Conservation (phyloP, 2,797 vertebrate species). For the Tokudaia muenninki region DNA sequence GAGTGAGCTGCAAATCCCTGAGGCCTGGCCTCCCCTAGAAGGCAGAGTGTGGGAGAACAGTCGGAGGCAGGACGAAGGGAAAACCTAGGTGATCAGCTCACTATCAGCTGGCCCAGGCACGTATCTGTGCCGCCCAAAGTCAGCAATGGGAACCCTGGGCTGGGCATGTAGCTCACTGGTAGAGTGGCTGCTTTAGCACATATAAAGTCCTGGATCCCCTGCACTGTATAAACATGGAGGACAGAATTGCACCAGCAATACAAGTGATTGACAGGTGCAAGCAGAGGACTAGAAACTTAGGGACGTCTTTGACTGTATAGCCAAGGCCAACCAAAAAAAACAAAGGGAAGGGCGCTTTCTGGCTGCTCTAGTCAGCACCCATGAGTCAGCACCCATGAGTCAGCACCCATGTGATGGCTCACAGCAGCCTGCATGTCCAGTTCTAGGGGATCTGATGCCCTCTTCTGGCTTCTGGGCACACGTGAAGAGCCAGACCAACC, state of each 20-base stretch:
- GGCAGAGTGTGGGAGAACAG: not conserved
- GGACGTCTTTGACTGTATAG: too few relatives aligned
- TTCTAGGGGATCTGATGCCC: not conserved
- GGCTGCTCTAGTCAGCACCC: not conserved
- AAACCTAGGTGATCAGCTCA: accelerated
- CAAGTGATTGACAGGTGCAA: not conserved
- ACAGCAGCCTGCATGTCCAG: not conserved
- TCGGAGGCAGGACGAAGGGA: not conserved
- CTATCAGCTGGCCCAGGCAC: accelerated
- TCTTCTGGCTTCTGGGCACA: not conserved
- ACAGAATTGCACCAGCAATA: too few relatives aligned
- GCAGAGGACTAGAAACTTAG: not conserved
- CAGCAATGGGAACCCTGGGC: not conserved
- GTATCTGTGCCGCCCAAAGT: accelerated
- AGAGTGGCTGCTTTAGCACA: not conserved
- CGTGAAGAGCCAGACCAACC: not conserved
- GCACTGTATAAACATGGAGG: not conserved
- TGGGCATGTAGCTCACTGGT: too few relatives aligned
- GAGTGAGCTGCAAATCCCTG: not conserved
- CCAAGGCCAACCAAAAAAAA: not conserved
- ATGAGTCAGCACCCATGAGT: too few relatives aligned
- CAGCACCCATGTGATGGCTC: not conserved
- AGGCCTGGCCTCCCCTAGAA: too few relatives aligned
- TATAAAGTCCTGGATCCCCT: too few relatives aligned
- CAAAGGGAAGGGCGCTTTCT: not conserved